A percentile compares a stretch with the other conserved stretches of the same genome.
Evolutionary conservation across 2,888 invertebrate species (phyloP).

Genomic region (Plebejus melissa): DNA sequence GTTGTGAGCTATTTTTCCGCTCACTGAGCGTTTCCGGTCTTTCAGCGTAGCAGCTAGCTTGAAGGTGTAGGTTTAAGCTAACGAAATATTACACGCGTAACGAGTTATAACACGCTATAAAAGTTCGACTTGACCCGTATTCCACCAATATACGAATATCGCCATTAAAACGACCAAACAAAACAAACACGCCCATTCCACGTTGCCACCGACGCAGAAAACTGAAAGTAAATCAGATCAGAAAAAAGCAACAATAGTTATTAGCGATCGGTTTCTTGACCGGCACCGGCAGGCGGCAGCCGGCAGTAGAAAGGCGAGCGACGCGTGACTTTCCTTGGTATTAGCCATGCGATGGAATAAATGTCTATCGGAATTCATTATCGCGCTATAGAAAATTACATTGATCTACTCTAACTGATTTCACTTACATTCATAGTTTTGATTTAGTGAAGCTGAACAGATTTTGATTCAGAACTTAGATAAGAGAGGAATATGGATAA

Average conservation of each 20-base stretch:
- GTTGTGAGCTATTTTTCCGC: too few species aligned
- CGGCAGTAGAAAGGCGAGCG: constrained; percentile 22
- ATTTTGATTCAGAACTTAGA: too few species aligned
- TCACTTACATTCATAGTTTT: too few species aligned
- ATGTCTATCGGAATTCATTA: neutral
- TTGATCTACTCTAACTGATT: too few species aligned
- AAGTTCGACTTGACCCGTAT: neutral
- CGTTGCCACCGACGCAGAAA: constrained; percentile 23
- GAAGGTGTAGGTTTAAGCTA: neutral
- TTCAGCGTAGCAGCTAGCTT: too few species aligned
- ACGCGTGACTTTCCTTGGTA: constrained; percentile 21
- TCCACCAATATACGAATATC: neutral
- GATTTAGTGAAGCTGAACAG: too few species aligned
- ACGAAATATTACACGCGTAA: neutral
- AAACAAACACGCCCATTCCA: constrained; percentile 18
- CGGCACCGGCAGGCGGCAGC: constrained; percentile 17
- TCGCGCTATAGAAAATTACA: neutral
- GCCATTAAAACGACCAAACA: neutral
- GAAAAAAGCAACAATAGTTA: constrained; percentile 25
- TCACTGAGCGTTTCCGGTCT: too few species aligned
- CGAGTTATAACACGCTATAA: neutral
- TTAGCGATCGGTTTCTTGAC: constrained; percentile 25
- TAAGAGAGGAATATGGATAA: too few species aligned
- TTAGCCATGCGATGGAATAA: neutral
- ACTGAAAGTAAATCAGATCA: constrained; percentile 25